These are phyloP conservation scores for Bucco capensis DNA, from an alignment of 2,113 vertebrate species.

Conservation along the genomic window DNA sequence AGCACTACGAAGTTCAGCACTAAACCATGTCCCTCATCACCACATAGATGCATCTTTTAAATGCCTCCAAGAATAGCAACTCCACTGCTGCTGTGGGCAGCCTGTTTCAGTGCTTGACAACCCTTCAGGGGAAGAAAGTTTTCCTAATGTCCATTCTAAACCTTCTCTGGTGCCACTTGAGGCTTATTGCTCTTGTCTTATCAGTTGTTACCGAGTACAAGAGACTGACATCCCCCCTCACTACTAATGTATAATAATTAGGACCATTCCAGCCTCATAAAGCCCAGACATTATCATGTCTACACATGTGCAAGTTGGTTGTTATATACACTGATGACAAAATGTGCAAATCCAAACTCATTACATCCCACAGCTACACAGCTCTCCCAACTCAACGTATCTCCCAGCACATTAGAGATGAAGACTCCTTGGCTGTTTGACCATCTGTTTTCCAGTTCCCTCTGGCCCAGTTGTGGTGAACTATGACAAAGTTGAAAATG, in stretches of 20 bases:
- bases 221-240: background rate
- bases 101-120: background rate
- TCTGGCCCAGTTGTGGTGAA: background rate
- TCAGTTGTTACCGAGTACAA: background rate
- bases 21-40: background rate
- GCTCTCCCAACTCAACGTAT: background rate
- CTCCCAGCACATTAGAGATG: background rate
- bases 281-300: background rate
- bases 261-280: background rate
- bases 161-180: background rate
- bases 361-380: background rate
- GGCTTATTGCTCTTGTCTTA: fast-evolving
- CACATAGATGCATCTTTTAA: fast-evolving
- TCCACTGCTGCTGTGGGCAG: background rate
- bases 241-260: background rate
- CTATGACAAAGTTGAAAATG: background rate
- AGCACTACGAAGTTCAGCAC: background rate
- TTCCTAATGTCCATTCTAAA: background rate
- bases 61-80: background rate
- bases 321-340: background rate
- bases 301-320: slow-evolving; percentile 7
- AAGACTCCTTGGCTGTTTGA: background rate
- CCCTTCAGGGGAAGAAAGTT: background rate
- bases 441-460: slow-evolving; percentile 5
- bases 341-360: slow-evolving; percentile 17